These are phyloP conservation scores for Pygoscelis adeliae DNA, from an alignment of 2,113 vertebrate genomes.

Conservation along the genomic window DNA sequence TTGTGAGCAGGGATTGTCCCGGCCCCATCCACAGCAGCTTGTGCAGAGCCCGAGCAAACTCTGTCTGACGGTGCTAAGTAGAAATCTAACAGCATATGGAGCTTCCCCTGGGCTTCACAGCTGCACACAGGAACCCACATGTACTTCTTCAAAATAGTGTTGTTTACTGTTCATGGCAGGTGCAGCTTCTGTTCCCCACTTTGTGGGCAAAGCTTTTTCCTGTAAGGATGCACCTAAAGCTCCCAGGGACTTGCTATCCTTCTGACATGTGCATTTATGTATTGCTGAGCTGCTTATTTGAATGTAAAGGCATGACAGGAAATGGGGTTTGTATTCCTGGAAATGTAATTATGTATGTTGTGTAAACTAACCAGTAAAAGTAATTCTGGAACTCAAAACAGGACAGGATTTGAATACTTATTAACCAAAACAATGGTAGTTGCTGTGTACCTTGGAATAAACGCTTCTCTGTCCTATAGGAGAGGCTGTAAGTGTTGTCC, in stretches of 20 bases:
- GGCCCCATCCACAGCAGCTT: neutral
- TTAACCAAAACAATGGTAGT: constrained; percentile 1
- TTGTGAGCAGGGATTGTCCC: neutral
- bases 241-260: neutral
- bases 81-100: neutral
- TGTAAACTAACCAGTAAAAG: constrained; percentile 32
- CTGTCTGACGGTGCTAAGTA: neutral
- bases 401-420: constrained; percentile 32
- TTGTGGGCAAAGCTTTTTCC: neutral
- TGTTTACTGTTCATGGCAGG: neutral
- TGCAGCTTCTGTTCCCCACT: neutral
- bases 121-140: neutral
- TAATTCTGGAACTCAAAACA: constrained; percentile 20
- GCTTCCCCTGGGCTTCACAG: constrained; percentile 17
- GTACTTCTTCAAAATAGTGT: accelerated
- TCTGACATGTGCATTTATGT: neutral
- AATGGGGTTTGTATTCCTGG: constrained; percentile 3
- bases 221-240: neutral
- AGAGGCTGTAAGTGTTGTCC: neutral
- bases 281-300: neutral
- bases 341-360: constrained; percentile 46
- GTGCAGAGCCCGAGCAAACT: neutral
- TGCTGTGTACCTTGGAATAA: neutral
- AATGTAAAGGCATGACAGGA: neutral
- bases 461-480: neutral